Evolutionary conservation across 2,888 invertebrate species (phyloP).

Genomic region (Eupelmus urozonus): DNA sequence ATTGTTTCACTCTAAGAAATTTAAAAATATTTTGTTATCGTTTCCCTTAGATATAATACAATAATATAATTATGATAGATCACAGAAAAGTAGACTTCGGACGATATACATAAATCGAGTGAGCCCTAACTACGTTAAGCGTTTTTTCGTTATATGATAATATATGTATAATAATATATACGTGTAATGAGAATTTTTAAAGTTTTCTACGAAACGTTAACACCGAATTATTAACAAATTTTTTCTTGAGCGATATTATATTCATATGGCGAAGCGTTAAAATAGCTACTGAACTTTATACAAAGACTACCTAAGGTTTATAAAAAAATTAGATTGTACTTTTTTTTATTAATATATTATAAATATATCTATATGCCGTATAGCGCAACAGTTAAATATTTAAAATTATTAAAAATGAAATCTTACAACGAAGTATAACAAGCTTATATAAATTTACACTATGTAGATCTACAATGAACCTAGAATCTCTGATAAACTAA

Average conservation of each 20-base stretch:
- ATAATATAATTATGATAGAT: conserved; percentile 42
- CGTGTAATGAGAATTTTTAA: conserved; percentile 5
- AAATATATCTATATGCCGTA: not conserved
- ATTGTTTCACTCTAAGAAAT: not conserved
- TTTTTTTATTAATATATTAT: not conserved
- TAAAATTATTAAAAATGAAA: conserved; percentile 17
- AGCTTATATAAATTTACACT: conserved; percentile 27
- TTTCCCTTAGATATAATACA: conserved; percentile 18
- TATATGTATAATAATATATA: too few relatives aligned
- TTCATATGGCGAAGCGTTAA: conserved; percentile 18
- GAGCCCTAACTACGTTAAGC: conserved; percentile 44
- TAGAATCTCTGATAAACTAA: not conserved
- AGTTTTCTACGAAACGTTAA: conserved; percentile 24
- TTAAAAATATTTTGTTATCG: conserved; percentile 1
- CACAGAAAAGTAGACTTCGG: conserved; percentile 55
- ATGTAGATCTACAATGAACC: conserved; percentile 5
- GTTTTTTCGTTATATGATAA: conserved; percentile 19
- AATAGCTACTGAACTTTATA: conserved; percentile 19
- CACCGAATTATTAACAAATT: conserved; percentile 19
- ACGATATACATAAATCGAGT: conserved; percentile 43
- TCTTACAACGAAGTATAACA: conserved; percentile 15
- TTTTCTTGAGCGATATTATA: conserved; percentile 5
- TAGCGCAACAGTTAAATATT: not conserved
- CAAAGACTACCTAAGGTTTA: conserved; percentile 5
- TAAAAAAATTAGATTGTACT: conserved; percentile 31